Base-by-base conservation (phyloP, 1,140 invertebrate genomes). In the Tachypleus tridentatus region DNA sequence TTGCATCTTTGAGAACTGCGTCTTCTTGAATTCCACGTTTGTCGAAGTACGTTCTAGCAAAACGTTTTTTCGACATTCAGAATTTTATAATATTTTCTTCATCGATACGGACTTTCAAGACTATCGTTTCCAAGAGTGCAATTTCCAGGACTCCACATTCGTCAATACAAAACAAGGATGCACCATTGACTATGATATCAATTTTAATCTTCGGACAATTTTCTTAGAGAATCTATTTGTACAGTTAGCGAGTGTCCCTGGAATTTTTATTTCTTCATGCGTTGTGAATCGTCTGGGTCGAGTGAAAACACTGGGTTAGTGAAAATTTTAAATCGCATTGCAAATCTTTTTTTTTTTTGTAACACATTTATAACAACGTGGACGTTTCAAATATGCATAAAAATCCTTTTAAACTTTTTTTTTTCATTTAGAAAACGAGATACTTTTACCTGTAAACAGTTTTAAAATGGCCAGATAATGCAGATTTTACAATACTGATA, bases 261-360 rank as follows among this genome's bases (percentile, higher is more conserved):
- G 80, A 54, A 79, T 79, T 58, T 49, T 82, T 0, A 64, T 81
- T 48, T 76, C 77, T 4, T 78, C 80, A 5, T 69, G 80, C n/a
- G 61, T 80, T 48, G 76, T 82, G 70, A 80, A 82, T 63, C 75
- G 68, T 66, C 48, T 82, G 56, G 81, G 81, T 4, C 72, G 80
- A 64, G 77, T 77, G 61, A 67, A 73, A 49, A 70, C 82, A 48
- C 74, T 81, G 70, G 76, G 81, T 82, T 70, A 75, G 70, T 65
- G 29, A 29, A 29, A 29, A 29, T 29, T 29, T 29, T 29, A 29
- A 29, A 29, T 29, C 29, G 29, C 29, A 29, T 29, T 29, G 29
- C 29, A 29, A 29, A 29, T 29, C 29, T 29, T 29, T 29, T 29
- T 29, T 29, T 29, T 29, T 29, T 29, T 29, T 29, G 29, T 29